Evolutionary conservation across 2,797 vertebrate species (phyloP).

Genomic region (Acrossocheilus fasciatus): DNA sequence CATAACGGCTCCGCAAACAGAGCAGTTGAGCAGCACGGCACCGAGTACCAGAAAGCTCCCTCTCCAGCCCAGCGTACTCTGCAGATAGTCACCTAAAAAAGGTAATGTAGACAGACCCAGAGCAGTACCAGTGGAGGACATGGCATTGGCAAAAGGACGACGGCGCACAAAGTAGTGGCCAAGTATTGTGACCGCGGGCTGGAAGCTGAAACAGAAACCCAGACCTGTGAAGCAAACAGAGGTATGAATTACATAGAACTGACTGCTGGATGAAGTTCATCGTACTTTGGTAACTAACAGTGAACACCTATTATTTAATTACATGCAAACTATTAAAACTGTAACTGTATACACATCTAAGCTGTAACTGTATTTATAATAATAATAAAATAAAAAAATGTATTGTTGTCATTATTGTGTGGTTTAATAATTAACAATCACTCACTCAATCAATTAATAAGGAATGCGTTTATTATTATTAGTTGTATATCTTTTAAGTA

Average conservation of each 20-base stretch:
- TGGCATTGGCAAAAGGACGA: conserved; percentile 85
- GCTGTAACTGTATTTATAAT: not conserved
- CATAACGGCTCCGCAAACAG: conserved; percentile 91
- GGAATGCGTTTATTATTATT: not conserved
- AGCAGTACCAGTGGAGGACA: conserved; percentile 90
- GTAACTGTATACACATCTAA: not conserved
- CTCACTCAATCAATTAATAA: not conserved
- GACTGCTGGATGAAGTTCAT: not conserved
- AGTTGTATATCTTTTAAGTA: not conserved
- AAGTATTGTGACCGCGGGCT: conserved; percentile 88
- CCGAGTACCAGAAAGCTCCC: conserved; percentile 92
- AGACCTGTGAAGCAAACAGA: conserved; percentile 78
- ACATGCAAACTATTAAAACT: not conserved
- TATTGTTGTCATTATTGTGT: not conserved
- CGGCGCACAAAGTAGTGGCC: conserved; percentile 90
- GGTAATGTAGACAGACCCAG: conserved; percentile 88
- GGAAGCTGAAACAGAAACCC: conserved; percentile 94
- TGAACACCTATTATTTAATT: conserved; percentile 3
- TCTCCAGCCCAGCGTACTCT: conserved; percentile 89
- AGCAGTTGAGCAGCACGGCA: conserved; percentile 89
- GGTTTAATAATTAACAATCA: not conserved
- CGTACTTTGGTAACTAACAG: not conserved
- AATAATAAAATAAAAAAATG: not conserved
- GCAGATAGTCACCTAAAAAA: conserved; percentile 84
- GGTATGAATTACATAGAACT: not conserved